These are phyloP conservation scores for Isurus oxyrinchus DNA, from an alignment of 2,113 vertebrate genomes.

Conservation along the genomic window DNA sequence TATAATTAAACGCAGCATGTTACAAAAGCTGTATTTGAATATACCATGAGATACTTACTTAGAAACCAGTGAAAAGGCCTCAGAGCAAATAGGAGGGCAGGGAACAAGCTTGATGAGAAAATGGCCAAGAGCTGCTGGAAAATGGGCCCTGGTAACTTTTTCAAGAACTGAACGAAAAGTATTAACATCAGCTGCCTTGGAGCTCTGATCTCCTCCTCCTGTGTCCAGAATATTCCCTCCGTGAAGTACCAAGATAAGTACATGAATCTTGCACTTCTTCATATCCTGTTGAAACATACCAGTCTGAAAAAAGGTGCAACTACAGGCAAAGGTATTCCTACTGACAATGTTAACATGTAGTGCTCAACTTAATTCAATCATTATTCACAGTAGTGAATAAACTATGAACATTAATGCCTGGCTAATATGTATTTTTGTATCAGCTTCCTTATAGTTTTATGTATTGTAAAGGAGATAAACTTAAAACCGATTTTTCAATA, in stretches of 20 bases:
- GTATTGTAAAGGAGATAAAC: background rate
- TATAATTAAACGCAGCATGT: no score
- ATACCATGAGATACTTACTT: constrained; percentile 66
- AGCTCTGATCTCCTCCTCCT: constrained; percentile 68
- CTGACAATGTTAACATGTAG: background rate
- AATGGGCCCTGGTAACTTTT: constrained; percentile 81
- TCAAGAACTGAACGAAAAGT: constrained; percentile 82
- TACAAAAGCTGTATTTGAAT: background rate
- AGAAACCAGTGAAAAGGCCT: constrained; percentile 89
- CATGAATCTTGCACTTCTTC: constrained; percentile 76
- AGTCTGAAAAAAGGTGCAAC: constrained; percentile 49
- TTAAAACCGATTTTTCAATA: background rate
- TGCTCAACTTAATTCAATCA: background rate
- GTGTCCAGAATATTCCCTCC: constrained; percentile 87
- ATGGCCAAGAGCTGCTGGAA: constrained; percentile 78
- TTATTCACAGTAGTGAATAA: background rate
- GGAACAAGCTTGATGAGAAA: constrained; percentile 81
- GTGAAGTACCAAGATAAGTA: constrained; percentile 84
- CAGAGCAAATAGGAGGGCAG: constrained; percentile 86
- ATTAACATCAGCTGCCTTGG: constrained; percentile 76
- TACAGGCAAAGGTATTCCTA: background rate
- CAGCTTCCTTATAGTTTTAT: background rate
- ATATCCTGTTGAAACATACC: constrained; percentile 48
- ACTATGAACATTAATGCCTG: background rate
- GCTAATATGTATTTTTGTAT: background rate